phyloP scores from a whole-genome alignment of 2,888 invertebrate genomes.

The Antheraea assamensis region DNA sequence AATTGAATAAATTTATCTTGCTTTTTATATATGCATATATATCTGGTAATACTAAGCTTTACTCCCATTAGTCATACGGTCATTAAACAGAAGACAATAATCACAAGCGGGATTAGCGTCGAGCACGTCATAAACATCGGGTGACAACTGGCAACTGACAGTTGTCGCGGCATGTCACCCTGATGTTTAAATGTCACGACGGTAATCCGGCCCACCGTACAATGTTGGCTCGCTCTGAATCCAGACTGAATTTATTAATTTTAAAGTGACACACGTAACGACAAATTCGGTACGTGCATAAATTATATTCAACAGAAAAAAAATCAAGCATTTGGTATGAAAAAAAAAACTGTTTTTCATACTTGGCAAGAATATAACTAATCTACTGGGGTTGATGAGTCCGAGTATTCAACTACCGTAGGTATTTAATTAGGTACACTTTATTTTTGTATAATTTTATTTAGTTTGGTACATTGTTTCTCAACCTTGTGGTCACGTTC shows the following conservation, averaged over 20 bases:
- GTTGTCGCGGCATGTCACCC: slow-evolving; percentile 35
- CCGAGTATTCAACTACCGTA: too few species aligned
- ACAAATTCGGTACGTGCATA: background rate
- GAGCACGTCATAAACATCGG: slow-evolving; percentile 27
- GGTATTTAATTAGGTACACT: too few species aligned
- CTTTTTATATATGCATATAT: background rate
- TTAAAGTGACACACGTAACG: background rate
- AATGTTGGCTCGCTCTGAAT: slow-evolving; percentile 15
- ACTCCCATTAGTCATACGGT: slow-evolving; percentile 19
- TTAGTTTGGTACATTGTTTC: too few species aligned
- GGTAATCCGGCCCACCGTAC: slow-evolving; percentile 23
- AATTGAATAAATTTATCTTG: too few species aligned
- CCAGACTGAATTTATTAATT: background rate
- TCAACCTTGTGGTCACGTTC: too few species aligned
- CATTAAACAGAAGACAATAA: slow-evolving; percentile 25
- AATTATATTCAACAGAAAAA: background rate
- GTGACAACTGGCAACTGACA: slow-evolving; percentile 27
- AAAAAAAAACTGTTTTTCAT: background rate
- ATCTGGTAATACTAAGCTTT: background rate
- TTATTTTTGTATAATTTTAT: too few species aligned
- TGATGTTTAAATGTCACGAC: slow-evolving; percentile 37
- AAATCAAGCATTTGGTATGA: background rate
- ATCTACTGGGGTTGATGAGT: too few species aligned
- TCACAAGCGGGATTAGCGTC: slow-evolving; percentile 34
- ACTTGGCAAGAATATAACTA: too few species aligned